phyloP scores from a whole-genome alignment of 23 tunicate genomes.

The Halocynthia roretzi region DNA sequence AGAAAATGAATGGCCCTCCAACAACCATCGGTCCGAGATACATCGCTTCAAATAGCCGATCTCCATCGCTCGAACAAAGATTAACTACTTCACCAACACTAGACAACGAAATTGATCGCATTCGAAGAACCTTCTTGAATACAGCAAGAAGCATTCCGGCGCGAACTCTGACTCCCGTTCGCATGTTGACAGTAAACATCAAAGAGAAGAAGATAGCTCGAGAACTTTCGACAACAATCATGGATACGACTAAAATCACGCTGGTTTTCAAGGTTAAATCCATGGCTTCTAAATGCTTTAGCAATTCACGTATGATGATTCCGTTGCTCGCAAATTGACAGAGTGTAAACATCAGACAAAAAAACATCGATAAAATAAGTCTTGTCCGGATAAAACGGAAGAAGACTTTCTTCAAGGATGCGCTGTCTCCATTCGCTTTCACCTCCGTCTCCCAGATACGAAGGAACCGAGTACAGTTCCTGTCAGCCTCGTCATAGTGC shows the following conservation, averaged over 20 bases:
- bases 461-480: conserved; percentile 36
- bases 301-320: conserved; percentile 32
- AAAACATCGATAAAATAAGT: conserved; percentile 24
- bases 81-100: conserved; percentile 75
- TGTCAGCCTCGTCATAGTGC: conserved; percentile 36
- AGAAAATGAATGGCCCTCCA: conserved; percentile 49
- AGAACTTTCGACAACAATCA: conserved; percentile 27
- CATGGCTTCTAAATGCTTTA: conserved; percentile 33
- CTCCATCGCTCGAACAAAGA: conserved; percentile 85
- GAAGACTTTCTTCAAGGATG: conserved; percentile 44
- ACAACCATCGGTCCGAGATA: conserved; percentile 27
- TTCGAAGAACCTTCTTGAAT: conserved; percentile 52
- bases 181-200: conserved; percentile 42
- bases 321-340: conserved; percentile 44
- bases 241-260: conserved; percentile 18
- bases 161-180: conserved; percentile 50
- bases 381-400: conserved; percentile 54
- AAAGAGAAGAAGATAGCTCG: conserved; percentile 32
- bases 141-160: conserved; percentile 42
- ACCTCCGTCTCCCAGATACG: conserved; percentile 63
- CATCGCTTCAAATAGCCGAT: conserved; percentile 54
- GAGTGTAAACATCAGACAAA: conserved; percentile 16
- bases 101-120: conserved; percentile 18
- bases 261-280: conserved; percentile 13
- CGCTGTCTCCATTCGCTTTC: conserved; percentile 36